Evolutionary conservation across 2,888 invertebrate genomes (phyloP), one percentile per base, ranked within the genome.

Genomic region (Ommatoiulus sabulosus): DNA sequence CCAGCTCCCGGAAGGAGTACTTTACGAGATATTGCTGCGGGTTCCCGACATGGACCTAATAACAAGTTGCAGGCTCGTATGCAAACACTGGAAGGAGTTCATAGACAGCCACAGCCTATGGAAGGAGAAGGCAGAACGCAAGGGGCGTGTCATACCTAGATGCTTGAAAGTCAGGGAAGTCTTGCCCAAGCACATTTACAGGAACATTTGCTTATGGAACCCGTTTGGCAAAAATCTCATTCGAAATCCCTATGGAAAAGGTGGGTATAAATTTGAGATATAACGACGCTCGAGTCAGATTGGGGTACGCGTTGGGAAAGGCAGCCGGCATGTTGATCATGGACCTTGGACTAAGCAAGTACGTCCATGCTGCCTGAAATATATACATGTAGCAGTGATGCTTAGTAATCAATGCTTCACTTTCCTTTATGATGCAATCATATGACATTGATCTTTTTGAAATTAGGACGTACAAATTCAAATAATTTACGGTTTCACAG

Each of bases 181-280:
- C 20, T 10, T 84, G 20, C 84, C 84, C 43, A 24, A 84, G 24
- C 84, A 63, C 44, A 35, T 44, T 35, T 87, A 87, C 44, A 63
- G 43, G 72, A 72, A 3, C 17, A 87, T 87, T 87, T 24, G 80
- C 7, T 5, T 87, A 12, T 24, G 2, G 44, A 80, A 87, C 72
- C 87, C 87, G 1, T 72, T 87, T 80, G 63, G 87, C 17, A 3
- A 80, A 20, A 87, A 87, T 20, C 57, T 87, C 20, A 80, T 87
- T 72, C 24, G 10, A 5, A 87, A 87, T 87, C 87, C 87, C n/a
- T 87, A 20, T 72, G 87, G 87, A 5, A 24, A 87, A 87, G 43
- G 87, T 87, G 10, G 12, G 84, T n/a, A 7, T 84, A 5, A 7
- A 80, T 12, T 80, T 7, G n/a, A 80, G n/a, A 80, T 80, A 7